Evolutionary conservation across 2,888 invertebrate genomes (phyloP).

Genomic region (Lacanobia wlatinum): DNA sequence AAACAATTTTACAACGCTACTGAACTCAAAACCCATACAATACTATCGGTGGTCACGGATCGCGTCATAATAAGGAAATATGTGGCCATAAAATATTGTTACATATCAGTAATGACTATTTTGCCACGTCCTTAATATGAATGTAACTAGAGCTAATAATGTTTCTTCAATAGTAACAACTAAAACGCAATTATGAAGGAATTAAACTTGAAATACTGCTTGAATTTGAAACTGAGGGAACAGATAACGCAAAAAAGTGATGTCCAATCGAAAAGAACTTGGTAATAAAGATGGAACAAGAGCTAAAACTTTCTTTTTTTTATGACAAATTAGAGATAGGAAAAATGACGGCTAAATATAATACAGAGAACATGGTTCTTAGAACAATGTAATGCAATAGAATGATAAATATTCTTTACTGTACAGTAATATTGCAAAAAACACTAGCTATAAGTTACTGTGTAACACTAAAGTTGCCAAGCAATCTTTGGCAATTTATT

Average conservation of each 20-base stretch:
- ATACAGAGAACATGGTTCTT: neutral
- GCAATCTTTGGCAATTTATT: neutral
- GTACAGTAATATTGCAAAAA: too few species aligned
- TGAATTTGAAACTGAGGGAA: neutral
- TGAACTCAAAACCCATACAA: conserved; percentile 16
- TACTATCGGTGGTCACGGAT: conserved; percentile 24
- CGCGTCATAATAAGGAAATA: conserved; percentile 39
- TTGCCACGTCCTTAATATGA: neutral
- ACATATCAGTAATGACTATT: neutral
- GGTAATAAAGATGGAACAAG: neutral
- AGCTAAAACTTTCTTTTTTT: neutral
- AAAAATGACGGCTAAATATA: neutral
- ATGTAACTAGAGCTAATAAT: neutral
- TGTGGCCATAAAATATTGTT: conserved; percentile 18
- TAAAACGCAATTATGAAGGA: neutral
- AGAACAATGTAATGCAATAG: too few species aligned
- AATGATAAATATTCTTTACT: too few species aligned
- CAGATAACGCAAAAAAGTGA: neutral
- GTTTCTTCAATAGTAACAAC: neutral
- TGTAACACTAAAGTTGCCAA: too few species aligned
- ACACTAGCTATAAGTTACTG: too few species aligned
- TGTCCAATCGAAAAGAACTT: too few species aligned
- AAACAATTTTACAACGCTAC: conserved; percentile 23
- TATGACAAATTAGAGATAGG: neutral
- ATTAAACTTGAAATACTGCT: neutral